Conservation (phyloP, 2,888 invertebrate species). For the Limenitis camilla region DNA sequence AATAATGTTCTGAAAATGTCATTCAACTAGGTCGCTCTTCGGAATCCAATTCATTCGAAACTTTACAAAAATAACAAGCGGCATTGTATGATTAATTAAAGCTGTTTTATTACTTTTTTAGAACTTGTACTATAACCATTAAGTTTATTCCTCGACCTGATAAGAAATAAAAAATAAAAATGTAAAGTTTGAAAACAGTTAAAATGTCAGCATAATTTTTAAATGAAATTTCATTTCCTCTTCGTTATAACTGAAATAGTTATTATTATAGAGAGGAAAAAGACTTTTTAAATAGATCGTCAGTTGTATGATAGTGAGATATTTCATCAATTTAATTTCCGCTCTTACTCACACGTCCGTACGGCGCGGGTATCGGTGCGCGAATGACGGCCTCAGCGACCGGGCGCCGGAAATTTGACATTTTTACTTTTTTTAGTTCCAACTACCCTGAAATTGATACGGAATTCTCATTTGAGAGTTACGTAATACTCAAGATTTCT, state of each 20-base stretch:
- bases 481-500: too few species aligned
- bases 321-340: slow-evolving; percentile 23
- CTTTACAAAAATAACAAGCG: too few species aligned
- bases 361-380: slow-evolving; percentile 15
- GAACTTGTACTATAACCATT: too few species aligned
- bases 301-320: slow-evolving; percentile 8
- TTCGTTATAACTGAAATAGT: slow-evolving; percentile 2
- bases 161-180: too few species aligned
- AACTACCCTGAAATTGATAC: neutral
- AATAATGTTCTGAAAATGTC: neutral
- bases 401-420: slow-evolving; percentile 15
- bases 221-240: neutral
- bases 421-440: slow-evolving; percentile 9
- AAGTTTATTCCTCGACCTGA: too few species aligned
- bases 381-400: slow-evolving; percentile 15
- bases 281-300: slow-evolving; percentile 13
- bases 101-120: too few species aligned
- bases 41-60: too few species aligned
- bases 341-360: slow-evolving; percentile 18
- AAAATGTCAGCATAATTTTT: neutral
- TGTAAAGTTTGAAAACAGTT: too few species aligned
- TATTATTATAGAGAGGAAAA: slow-evolving; percentile 5
- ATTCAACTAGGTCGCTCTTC: too few species aligned
- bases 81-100: too few species aligned
- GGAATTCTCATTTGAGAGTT: neutral